These are phyloP conservation scores for Tragelaphus strepsiceros DNA, from an alignment of 2,113 vertebrate species.

Conservation along the genomic window DNA sequence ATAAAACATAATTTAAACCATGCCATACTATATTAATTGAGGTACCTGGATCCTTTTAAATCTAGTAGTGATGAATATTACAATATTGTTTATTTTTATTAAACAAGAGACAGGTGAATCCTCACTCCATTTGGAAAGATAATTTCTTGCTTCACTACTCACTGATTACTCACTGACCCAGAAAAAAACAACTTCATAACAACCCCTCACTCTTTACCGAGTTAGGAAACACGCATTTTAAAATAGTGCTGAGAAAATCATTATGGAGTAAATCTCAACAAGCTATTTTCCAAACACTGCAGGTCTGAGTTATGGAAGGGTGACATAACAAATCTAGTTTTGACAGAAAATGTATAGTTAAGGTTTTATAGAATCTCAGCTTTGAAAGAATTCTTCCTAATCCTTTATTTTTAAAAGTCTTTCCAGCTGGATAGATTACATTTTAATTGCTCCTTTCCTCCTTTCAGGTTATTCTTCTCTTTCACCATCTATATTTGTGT, in stretches of 20 bases:
- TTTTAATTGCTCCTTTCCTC: not conserved
- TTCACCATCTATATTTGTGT: not conserved
- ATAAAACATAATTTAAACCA: not conserved
- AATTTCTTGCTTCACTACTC: conserved; percentile 22
- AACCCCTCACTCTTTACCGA: not conserved
- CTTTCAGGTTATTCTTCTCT: not conserved
- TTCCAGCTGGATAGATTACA: conserved; percentile 4
- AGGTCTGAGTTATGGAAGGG: not conserved
- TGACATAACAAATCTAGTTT: conserved; percentile 40
- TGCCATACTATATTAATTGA: not conserved
- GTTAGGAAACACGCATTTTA: conserved; percentile 24
- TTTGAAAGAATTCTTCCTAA: conserved; percentile 32
- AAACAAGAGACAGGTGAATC: not conserved
- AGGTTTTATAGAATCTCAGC: conserved; percentile 24
- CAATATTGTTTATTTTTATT: not conserved
- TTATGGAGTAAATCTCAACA: conserved; percentile 29
- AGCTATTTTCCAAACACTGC: not conserved
- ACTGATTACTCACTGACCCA: conserved; percentile 10
- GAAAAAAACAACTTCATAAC: not conserved
- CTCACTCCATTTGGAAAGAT: not conserved
- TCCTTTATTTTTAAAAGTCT: not conserved
- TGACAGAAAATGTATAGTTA: not conserved
- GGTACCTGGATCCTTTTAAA: not conserved
- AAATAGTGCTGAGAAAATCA: conserved; percentile 48
- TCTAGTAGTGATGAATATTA: not conserved